Base-by-base conservation (phyloP, 2,113 vertebrate genomes). In the Leucosticte australis region DNA sequence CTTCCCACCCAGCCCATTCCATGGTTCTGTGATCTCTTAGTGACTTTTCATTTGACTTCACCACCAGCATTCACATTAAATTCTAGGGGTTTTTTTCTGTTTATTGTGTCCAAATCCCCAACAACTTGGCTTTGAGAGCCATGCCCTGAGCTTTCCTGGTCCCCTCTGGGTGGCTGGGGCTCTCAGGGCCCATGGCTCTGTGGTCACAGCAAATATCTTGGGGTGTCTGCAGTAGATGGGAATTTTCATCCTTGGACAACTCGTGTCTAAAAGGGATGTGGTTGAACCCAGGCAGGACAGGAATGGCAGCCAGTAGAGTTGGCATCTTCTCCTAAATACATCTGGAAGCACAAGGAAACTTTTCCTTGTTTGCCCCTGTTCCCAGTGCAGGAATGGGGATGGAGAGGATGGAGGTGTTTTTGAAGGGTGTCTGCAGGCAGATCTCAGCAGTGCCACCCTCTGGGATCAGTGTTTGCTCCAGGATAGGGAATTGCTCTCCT, bases 1-100 rank as follows among this genome's bases (percentile, higher is more conserved):
- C 28, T 63, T 55, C 56, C 65, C 23, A 21, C 16, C 49, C 65
- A 23, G 56, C 9, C 30, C 20, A 30, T 56, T 63, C 85, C 42
- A 11, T 20, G 20, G 7, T 23, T 69, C 73, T 49, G 6, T 18
- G 50, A 39, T 47, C 46, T 30, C 55, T 52, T 15, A 15, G 15
- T 9, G 19, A 59, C 10, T 59, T 73, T 64, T 55, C 26, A 4
- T 20, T 74, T 60, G 35, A 24, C 65, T 89, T 78, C 0, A 15
- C n/a, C 10, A 2, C 46, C 46, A 30, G 3, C 3, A 5, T 52
- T 39, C 50, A 13, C 0, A 0, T 64, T 15, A 20, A 84, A 42
- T 62, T 62, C 37, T 42, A 20, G 56, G 62, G 1, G 1, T 20
- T 42, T 81, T 39, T 28, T 62, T 16, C 67, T 24, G 4, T 76